These are phyloP conservation scores for Drosophila suzukii DNA, from an alignment of 1,140 invertebrate species.

Conservation along the genomic window DNA sequence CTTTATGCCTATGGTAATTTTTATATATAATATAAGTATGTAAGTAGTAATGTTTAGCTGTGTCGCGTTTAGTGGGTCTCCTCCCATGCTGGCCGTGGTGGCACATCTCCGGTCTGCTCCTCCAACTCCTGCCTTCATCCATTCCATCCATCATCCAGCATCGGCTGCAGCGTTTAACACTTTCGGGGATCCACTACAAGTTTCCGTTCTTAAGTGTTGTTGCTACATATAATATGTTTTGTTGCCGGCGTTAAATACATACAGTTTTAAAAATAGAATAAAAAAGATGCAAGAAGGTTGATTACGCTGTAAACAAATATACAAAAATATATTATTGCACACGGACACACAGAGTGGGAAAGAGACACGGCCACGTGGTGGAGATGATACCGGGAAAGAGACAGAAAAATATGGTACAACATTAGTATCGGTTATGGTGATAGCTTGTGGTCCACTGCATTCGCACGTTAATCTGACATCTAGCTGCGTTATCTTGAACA, in stretches of 20 bases:
- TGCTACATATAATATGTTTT: constrained; percentile 76
- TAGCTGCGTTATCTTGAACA: constrained; percentile 24
- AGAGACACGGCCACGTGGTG: constrained; percentile 39
- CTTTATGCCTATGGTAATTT: constrained; percentile 70
- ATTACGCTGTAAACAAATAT: constrained; percentile 72
- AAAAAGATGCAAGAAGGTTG: constrained; percentile 76
- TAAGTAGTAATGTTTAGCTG: constrained; percentile 68
- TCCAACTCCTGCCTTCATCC: background rate
- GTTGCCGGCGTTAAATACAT: constrained; percentile 79
- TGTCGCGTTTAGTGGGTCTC: constrained; percentile 63
- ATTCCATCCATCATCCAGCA: constrained; percentile 28
- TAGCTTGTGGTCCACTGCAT: background rate
- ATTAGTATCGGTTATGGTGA: constrained; percentile 43
- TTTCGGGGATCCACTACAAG: constrained; percentile 62
- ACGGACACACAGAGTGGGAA: constrained; percentile 25
- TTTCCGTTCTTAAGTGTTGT: constrained; percentile 79
- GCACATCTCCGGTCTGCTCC: background rate
- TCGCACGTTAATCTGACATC: background rate
- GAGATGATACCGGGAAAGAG: constrained; percentile 58
- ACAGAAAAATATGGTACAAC: constrained; percentile 43
- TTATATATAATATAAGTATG: constrained; percentile 75
- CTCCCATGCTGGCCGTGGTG: constrained; percentile 33
- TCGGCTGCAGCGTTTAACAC: constrained; percentile 48
- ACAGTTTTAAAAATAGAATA: constrained; percentile 82
- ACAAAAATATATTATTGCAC: constrained; percentile 29